A percentile compares a stretch with the other conserved stretches of the same genome.
phyloP scores from a whole-genome alignment of 2,797 vertebrate genomes.

The Acanthopagrus latus region DNA sequence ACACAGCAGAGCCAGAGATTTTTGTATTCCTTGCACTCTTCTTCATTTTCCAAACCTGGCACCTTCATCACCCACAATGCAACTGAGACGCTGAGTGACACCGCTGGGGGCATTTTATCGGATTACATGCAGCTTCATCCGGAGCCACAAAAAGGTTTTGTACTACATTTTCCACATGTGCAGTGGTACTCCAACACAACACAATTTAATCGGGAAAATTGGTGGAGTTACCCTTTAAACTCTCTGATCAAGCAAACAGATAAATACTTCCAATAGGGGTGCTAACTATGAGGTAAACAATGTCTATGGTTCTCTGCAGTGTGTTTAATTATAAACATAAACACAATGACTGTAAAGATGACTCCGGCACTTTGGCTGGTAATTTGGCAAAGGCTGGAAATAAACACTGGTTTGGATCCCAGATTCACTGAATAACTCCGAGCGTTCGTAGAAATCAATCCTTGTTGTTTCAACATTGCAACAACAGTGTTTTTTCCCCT shows the following conservation, averaged over 20 bases:
- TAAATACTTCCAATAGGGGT: background rate
- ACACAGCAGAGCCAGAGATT: too few species aligned
- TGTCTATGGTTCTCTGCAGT: background rate
- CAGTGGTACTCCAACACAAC: too few species aligned
- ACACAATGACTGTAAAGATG: background rate
- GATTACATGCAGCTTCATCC: too few species aligned
- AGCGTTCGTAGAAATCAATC: background rate
- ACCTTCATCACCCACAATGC: too few species aligned
- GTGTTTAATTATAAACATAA: background rate
- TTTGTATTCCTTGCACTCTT: too few species aligned
- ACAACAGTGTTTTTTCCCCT: background rate
- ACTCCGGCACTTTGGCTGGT: background rate
- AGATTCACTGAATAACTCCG: background rate
- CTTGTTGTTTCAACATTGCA: background rate
- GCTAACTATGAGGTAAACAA: background rate
- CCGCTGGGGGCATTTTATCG: too few species aligned
- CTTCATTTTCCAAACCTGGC: too few species aligned
- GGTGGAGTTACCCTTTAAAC: too few species aligned
- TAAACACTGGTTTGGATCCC: background rate
- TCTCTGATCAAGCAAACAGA: background rate
- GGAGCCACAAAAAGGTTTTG: too few species aligned
- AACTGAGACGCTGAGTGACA: too few species aligned
- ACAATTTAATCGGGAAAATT: too few species aligned
- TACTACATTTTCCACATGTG: too few species aligned
- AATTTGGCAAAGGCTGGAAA: background rate